phyloP scores from a whole-genome alignment of 2,113 vertebrate species.

The Terrapene triunguis region DNA sequence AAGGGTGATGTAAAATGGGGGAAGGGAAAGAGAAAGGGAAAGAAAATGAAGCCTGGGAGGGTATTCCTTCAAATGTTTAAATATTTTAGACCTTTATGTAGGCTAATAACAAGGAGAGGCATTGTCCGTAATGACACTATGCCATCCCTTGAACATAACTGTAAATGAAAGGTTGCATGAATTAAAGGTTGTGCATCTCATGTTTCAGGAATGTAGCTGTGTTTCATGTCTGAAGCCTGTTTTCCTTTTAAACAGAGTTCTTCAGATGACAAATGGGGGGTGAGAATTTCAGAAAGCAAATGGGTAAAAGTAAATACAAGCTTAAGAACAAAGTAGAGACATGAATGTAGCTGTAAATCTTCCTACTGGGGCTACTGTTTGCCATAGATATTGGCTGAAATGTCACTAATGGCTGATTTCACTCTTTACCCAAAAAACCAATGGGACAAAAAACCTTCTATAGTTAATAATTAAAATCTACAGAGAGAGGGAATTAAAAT shows the following conservation, averaged over 20 bases:
- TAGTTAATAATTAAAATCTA: background rate
- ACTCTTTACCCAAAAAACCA: background rate
- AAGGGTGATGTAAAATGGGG: background rate
- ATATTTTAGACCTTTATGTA: conserved; percentile 51
- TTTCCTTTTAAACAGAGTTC: conserved; percentile 67
- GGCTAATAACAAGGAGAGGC: conserved; percentile 78
- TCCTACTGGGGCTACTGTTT: conserved; percentile 52
- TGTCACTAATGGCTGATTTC: conserved; percentile 11
- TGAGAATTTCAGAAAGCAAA: conserved; percentile 79
- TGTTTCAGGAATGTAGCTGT: conserved; percentile 84
- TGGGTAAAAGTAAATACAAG: conserved; percentile 72
- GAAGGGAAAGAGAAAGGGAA: background rate
- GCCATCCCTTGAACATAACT: conserved; percentile 69
- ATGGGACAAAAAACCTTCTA: background rate
- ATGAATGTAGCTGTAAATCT: conserved; percentile 58
- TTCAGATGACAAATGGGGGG: conserved; percentile 79
- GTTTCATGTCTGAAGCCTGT: conserved; percentile 76
- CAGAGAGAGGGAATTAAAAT: background rate
- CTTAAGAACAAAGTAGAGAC: conserved; percentile 69
- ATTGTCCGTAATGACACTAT: conserved; percentile 77
- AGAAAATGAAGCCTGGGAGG: conserved; percentile 18
- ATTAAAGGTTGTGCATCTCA: conserved; percentile 85
- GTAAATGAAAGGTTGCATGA: conserved; percentile 75
- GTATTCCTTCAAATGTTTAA: conserved; percentile 34
- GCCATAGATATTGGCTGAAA: conserved; percentile 7